Conservation (phyloP, 2,113 vertebrate species). For the Hippocampus comes region DNA sequence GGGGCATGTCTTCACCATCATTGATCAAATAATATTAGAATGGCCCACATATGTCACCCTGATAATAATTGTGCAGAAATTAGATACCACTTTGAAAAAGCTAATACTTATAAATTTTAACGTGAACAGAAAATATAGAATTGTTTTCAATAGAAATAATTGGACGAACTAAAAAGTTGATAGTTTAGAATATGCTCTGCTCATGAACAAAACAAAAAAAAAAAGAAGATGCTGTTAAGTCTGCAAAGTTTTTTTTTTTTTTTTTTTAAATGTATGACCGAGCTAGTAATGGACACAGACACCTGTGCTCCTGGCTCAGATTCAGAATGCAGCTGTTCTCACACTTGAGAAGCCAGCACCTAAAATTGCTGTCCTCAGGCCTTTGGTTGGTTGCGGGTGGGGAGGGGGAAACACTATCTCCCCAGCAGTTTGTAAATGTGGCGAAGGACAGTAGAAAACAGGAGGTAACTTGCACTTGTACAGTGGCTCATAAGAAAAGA, state of each 20-base stretch:
- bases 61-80: background rate
- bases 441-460: constrained; percentile 54
- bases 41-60: background rate
- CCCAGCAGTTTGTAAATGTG: constrained; percentile 60
- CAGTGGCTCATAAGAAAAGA: background rate
- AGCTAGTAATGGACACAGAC: constrained; percentile 63
- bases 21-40: no score
- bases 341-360: constrained; percentile 64
- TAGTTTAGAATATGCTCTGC: background rate
- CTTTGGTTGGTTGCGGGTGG: constrained; percentile 50
- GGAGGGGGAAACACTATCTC: constrained; percentile 56
- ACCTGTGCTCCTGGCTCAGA: constrained; percentile 71
- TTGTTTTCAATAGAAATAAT: background rate
- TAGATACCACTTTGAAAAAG: background rate
- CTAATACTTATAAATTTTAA: background rate
- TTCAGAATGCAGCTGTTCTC: constrained; percentile 72
- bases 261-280: constrained; percentile 3
- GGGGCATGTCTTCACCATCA: no score
- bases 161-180: background rate
- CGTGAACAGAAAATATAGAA: constrained; percentile 1
- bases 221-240: constrained; percentile 6
- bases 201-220: background rate
- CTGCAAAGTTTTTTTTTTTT: background rate
- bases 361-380: constrained; percentile 74
- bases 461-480: constrained; percentile 1